phyloP scores from a whole-genome alignment of 2,113 vertebrate genomes.

The human (Homo sapiens) region DNA sequence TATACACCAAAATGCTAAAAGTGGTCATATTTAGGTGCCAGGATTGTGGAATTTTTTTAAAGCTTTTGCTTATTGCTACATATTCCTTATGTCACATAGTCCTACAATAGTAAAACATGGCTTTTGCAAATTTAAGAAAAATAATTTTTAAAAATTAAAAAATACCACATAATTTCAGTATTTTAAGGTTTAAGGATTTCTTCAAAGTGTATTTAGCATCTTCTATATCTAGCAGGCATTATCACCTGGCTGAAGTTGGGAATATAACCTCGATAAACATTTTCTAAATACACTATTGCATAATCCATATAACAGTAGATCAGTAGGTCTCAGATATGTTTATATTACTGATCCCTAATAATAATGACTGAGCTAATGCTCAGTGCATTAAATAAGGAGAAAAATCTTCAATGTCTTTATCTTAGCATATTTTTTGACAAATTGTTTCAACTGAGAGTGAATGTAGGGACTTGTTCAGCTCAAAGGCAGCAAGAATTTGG shows the following conservation, averaged over 20 bases:
- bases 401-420: not conserved
- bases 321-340: not conserved
- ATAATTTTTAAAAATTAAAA: constrained; percentile 54
- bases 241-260: not conserved
- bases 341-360: not conserved
- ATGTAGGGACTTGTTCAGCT: not conserved
- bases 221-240: constrained; percentile 37
- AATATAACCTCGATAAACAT: not conserved
- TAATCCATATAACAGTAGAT: not conserved
- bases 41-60: not conserved
- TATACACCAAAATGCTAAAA: not conserved
- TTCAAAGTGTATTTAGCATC: constrained; percentile 40
- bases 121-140: constrained; percentile 56
- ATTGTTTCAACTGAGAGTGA: not conserved
- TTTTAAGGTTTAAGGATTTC: constrained; percentile 33
- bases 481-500: constrained; percentile 12
- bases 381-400: not conserved
- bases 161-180: constrained; percentile 51
- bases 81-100: not conserved
- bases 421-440: not conserved
- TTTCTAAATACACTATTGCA: not conserved
- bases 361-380: not conserved
- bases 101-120: not conserved
- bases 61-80: not conserved
- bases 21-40: not conserved